phyloP scores from a whole-genome alignment of 1,140 invertebrate species.

The Druon quercuslanigerum region DNA sequence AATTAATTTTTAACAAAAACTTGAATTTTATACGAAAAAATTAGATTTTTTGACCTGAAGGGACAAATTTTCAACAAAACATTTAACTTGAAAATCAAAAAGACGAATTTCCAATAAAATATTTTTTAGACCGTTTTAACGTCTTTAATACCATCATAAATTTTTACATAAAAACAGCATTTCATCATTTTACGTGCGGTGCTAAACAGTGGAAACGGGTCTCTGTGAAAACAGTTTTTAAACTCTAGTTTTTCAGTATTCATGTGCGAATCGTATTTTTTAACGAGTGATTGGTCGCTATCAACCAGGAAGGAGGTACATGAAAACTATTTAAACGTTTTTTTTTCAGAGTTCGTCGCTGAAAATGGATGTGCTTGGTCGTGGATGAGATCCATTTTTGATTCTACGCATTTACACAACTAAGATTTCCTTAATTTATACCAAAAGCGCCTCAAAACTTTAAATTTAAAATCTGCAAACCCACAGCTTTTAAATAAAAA shows the following conservation, averaged over 20 bases:
- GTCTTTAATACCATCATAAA: constrained; percentile 41
- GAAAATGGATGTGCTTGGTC: constrained; percentile 36
- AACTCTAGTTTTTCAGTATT: constrained; percentile 18
- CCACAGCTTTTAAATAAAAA: neutral
- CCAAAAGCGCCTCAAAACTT: constrained; percentile 1
- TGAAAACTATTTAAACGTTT: neutral
- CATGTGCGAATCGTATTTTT: constrained; percentile 8
- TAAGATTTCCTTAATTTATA: constrained; percentile 31
- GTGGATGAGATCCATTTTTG: constrained; percentile 37
- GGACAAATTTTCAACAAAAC: no score
- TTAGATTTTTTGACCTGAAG: no score
- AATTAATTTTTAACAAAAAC: no score
- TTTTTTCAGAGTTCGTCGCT: neutral
- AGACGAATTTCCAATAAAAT: no score
- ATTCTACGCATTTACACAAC: constrained; percentile 35
- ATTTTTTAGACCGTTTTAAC: neutral
- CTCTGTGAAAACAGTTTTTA: constrained; percentile 18
- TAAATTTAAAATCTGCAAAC: constrained; percentile 5
- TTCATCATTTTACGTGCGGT: constrained; percentile 9
- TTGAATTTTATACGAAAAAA: no score
- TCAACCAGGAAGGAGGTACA: constrained; percentile 23
- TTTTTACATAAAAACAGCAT: constrained; percentile 41
- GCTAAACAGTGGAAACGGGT: constrained; percentile 25
- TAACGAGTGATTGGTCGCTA: constrained; percentile 26
- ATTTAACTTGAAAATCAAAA: no score